Evolutionary conservation across 2,888 invertebrate genomes (phyloP).

Genomic region (Dexiosoma caninum): DNA sequence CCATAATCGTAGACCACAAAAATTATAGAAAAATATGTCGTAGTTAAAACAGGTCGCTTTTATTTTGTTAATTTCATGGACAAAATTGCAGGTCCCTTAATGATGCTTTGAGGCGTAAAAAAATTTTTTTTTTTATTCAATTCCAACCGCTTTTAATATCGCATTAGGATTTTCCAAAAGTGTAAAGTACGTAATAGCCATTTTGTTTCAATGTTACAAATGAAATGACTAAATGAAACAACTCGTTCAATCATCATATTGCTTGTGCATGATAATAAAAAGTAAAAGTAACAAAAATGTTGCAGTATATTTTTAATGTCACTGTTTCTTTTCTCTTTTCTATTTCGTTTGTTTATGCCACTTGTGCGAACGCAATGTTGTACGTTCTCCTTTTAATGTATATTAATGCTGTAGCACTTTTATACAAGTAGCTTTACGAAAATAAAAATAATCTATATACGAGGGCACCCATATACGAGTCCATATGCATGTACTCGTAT

Average conservation of each 20-base stretch:
- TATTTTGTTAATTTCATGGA: no score
- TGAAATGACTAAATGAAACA: not conserved
- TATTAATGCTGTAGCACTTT: slow-evolving; percentile 35
- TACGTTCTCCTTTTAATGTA: slow-evolving; percentile 23
- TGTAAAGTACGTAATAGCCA: no score
- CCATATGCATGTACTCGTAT: not conserved
- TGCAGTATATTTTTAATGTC: slow-evolving; percentile 53
- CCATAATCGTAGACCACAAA: no score
- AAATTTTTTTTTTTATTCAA: no score
- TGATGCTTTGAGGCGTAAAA: no score
- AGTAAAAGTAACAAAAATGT: slow-evolving; percentile 45
- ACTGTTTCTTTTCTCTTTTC: slow-evolving; percentile 30
- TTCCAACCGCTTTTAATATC: no score
- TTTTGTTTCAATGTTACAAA: not conserved
- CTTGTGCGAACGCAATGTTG: slow-evolving; percentile 43
- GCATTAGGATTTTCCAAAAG: no score
- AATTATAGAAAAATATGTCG: no score
- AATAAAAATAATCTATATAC: not conserved
- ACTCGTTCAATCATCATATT: not conserved
- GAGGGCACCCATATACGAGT: no score
- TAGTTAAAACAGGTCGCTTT: no score
- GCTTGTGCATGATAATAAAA: slow-evolving; percentile 1
- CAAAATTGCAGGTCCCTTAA: no score
- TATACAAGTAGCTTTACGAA: not conserved
- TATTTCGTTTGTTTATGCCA: slow-evolving; percentile 19